Evolutionary conservation across 2,113 vertebrate species (phyloP).

Genomic region (Mesembrinibis cayennensis): DNA sequence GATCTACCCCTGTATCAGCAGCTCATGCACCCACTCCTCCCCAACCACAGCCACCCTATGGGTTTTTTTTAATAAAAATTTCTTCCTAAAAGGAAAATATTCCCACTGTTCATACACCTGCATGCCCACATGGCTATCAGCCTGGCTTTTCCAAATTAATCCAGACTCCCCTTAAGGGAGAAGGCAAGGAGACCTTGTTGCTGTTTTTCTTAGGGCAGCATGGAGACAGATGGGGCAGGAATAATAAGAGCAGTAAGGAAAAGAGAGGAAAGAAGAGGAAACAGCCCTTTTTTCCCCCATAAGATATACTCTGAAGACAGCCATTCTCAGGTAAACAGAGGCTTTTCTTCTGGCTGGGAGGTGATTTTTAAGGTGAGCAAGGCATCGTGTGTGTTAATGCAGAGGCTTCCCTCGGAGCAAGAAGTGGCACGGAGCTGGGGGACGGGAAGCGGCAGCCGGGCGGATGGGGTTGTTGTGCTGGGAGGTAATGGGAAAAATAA

Average conservation of each 20-base stretch:
- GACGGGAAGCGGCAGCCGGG: rapidly evolving
- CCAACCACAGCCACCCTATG: neutral
- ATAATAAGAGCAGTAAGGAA: neutral
- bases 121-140: neutral
- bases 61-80: neutral
- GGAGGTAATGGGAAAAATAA: neutral
- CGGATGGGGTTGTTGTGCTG: neutral
- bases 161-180: neutral
- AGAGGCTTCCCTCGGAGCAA: neutral
- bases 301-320: neutral
- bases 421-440: neutral
- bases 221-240: neutral
- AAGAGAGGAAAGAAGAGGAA: neutral
- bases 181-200: neutral
- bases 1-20: neutral
- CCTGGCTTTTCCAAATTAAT: neutral
- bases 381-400: neutral
- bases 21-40: neutral
- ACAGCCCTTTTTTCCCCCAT: rapidly evolving
- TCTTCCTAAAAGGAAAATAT: neutral
- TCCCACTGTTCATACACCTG: neutral
- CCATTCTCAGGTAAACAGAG: neutral
- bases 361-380: neutral
- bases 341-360: neutral
- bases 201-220: neutral